A percentile compares a stretch with the other conserved stretches of the same genome.
Conservation (phyloP, 2,113 vertebrate genomes). For the Seriola quinqueradiata region DNA sequence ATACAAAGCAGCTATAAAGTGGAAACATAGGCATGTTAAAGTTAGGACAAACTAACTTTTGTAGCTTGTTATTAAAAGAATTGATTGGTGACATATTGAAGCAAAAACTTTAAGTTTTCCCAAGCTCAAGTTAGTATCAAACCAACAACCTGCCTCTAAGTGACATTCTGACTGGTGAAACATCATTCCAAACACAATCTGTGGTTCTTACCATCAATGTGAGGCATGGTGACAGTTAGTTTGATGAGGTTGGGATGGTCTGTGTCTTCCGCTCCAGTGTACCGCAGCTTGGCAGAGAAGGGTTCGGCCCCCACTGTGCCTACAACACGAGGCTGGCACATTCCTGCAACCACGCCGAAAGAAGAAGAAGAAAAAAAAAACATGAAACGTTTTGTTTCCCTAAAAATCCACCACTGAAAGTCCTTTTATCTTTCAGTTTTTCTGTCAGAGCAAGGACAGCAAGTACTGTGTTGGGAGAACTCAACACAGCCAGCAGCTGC, state of each 20-base stretch:
- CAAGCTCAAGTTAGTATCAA: neutral
- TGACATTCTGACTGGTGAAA: neutral
- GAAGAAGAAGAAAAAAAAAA: conserved; percentile 12
- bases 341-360: conserved; percentile 82
- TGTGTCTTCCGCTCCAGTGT: conserved; percentile 91
- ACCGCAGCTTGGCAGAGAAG: conserved; percentile 95
- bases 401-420: conserved; percentile 22
- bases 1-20: neutral
- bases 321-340: conserved; percentile 91
- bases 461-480: conserved; percentile 3
- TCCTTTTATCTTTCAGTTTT: conserved; percentile 34
- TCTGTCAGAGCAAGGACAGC: conserved; percentile 30
- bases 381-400: conserved; percentile 44
- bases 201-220: conserved; percentile 90
- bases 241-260: conserved; percentile 92
- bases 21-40: neutral
- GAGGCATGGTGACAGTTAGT: conserved; percentile 94
- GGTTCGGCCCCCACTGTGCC: conserved; percentile 95
- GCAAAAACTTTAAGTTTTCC: neutral
- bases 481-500: conserved; percentile 11
- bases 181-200: neutral
- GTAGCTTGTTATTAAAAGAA: conserved; percentile 8
- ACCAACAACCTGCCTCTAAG: neutral
- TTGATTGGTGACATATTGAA: conserved; percentile 14
- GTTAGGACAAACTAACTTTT: neutral